A percentile compares a stretch with the other conserved stretches of the same genome.
These are phyloP conservation scores for Tetragnatha versicolor DNA, from an alignment of 1,140 invertebrate species.

Conservation along the genomic window DNA sequence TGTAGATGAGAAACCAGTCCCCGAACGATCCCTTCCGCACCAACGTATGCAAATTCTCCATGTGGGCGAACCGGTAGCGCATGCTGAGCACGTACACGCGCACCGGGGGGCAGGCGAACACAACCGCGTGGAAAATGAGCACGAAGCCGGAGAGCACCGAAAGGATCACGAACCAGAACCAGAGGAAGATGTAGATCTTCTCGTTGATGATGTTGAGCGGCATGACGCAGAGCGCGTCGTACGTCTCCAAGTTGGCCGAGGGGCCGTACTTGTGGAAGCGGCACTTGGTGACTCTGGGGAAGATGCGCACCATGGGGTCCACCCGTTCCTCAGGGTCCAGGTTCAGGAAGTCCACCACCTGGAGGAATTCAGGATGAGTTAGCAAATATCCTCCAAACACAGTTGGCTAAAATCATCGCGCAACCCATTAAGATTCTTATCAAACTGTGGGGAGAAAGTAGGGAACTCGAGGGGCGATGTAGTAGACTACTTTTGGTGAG, in stretches of 20 bases:
- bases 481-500: too few species aligned
- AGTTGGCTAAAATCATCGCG: too few species aligned
- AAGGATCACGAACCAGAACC: conserved; percentile 89
- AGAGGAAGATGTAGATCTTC: conserved; percentile 89
- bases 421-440: too few species aligned
- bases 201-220: conserved; percentile 89
- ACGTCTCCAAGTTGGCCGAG: conserved; percentile 80
- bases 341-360: conserved; percentile 90
- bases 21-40: conserved; percentile 89
- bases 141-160: conserved; percentile 75
- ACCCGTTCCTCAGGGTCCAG: conserved; percentile 89
- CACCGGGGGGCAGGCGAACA: conserved; percentile 82
- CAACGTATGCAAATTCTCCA: conserved; percentile 89
- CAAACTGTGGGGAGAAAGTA: too few species aligned
- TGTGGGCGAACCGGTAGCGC: conserved; percentile 82
- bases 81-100: conserved; percentile 87
- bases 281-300: conserved; percentile 89
- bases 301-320: conserved; percentile 94
- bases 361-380: too few species aligned
- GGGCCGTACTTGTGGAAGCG: conserved; percentile 86
- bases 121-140: conserved; percentile 77
- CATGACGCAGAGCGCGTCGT: conserved; percentile 86
- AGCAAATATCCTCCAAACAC: too few species aligned
- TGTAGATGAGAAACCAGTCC: conserved; percentile 94
- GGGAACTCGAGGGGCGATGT: too few species aligned